Conservation (phyloP, 2,888 invertebrate genomes). For the Heterodera filipjevi region DNA sequence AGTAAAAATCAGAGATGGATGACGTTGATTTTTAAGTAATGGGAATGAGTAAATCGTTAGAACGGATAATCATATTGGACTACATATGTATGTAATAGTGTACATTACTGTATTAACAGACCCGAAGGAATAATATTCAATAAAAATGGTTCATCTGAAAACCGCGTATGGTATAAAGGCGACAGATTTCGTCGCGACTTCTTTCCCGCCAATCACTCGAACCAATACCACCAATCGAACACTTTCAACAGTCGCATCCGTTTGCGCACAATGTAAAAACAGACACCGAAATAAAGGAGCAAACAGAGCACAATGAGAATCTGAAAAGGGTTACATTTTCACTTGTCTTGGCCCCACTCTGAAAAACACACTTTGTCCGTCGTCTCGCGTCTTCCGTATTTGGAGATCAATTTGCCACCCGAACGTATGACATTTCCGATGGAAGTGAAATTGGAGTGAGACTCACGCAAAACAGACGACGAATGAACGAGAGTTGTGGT, state of each 20-base stretch:
- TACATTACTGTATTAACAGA: too few relatives aligned
- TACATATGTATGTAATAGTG: too few relatives aligned
- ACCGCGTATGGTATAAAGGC: too few relatives aligned
- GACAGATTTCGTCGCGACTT: background rate
- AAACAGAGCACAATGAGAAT: constrained; percentile 84
- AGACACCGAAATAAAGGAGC: constrained; percentile 84
- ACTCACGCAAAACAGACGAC: constrained; percentile 61
- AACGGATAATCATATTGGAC: too few relatives aligned
- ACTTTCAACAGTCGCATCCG: constrained; percentile 71
- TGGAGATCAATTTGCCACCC: constrained; percentile 81
- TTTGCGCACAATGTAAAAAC: constrained; percentile 89
- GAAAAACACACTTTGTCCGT: constrained; percentile 78
- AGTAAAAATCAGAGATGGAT: background rate
- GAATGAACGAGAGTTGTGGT: constrained; percentile 75
- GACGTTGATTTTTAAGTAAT: too few relatives aligned
- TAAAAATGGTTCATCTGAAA: too few relatives aligned
- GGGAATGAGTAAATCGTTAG: too few relatives aligned
- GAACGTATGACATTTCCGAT: constrained; percentile 50
- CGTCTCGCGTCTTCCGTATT: constrained; percentile 89
- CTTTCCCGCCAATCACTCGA: background rate
- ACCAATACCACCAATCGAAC: constrained; percentile 10
- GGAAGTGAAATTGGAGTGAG: constrained; percentile 52
- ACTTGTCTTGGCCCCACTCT: background rate
- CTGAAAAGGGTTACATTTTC: constrained; percentile 44
- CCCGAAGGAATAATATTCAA: too few relatives aligned